phyloP scores from a whole-genome alignment of 2,797 vertebrate species.

The Gobionotothen gibberifrons region DNA sequence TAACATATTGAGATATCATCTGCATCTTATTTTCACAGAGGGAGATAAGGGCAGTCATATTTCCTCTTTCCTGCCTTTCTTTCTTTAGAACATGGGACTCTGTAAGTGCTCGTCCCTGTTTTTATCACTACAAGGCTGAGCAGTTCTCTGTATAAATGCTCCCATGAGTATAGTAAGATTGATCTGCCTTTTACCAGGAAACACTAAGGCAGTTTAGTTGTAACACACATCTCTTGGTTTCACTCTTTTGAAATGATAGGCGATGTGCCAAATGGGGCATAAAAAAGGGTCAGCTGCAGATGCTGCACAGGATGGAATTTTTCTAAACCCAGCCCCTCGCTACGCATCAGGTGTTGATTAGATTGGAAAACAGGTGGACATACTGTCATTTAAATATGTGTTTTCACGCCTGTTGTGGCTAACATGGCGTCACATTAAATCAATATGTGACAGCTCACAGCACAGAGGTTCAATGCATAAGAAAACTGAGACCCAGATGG shows the following conservation, averaged over 20 bases:
- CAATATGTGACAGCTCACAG: conserved; percentile 5
- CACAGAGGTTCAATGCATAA: no score
- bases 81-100: conserved; percentile 34
- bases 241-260: conserved; percentile 15
- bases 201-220: conserved; percentile 31
- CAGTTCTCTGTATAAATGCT: conserved; percentile 36
- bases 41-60: conserved; percentile 29
- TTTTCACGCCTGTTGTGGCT: conserved; percentile 26
- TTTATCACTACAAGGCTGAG: conserved; percentile 57
- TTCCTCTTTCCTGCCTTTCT: conserved; percentile 30
- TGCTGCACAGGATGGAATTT: conserved; percentile 28
- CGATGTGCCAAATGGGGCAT: conserved; percentile 52
- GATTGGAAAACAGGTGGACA: conserved; percentile 24
- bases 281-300: conserved; percentile 57
- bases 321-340: conserved; percentile 30
- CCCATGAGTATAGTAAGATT: conserved; percentile 25
- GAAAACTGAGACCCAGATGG: no score
- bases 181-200: conserved; percentile 45
- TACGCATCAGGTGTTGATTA: conserved; percentile 37
- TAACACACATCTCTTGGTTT: conserved; percentile 51
- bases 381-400: conserved; percentile 31
- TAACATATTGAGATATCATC: conserved; percentile 45
- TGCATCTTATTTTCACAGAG: conserved; percentile 36
- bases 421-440: conserved; percentile 36
- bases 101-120: conserved; percentile 26